phyloP scores from a whole-genome alignment of 1,140 invertebrate genomes.

The Daktulosphaira vitifoliae region DNA sequence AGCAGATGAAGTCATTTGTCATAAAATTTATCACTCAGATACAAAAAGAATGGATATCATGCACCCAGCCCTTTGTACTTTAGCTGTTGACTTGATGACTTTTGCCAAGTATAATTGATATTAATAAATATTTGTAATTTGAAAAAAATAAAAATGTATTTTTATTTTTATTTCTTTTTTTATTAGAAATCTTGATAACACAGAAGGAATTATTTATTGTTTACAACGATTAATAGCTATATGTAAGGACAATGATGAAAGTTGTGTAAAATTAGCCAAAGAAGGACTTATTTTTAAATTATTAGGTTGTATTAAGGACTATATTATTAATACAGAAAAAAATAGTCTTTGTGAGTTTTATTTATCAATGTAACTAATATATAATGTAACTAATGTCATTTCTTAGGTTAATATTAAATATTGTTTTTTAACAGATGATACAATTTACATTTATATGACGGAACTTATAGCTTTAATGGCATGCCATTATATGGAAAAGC shows the following conservation, averaged over 20 bases:
- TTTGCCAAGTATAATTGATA: conserved; percentile 10
- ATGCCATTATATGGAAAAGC: conserved; percentile 48
- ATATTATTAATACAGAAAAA: conserved; percentile 9
- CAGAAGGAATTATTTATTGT: conserved; percentile 33
- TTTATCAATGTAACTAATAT: neutral
- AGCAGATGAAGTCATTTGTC: conserved; percentile 12
- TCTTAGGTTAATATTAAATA: neutral
- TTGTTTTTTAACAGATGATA: conserved; percentile 45
- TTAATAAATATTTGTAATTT: neutral
- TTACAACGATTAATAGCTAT: conserved; percentile 32
- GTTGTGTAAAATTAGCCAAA: conserved; percentile 32
- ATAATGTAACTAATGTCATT: neutral
- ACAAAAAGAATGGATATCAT: conserved; percentile 25
- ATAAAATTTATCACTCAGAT: conserved; percentile 23
- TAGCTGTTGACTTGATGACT: conserved; percentile 29
- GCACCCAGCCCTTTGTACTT: conserved; percentile 31
- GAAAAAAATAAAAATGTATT: neutral
- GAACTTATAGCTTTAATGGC: conserved; percentile 52
- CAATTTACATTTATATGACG: conserved; percentile 44
- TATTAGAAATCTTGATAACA: conserved; percentile 22
- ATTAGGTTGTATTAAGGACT: conserved; percentile 29
- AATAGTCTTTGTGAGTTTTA: conserved; percentile 1
- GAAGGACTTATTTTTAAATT: conserved; percentile 30
- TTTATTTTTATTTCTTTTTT: neutral
- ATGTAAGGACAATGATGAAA: conserved; percentile 31